phyloP scores from a whole-genome alignment of 1,140 invertebrate genomes.

The Aphelenchoides avenae region DNA sequence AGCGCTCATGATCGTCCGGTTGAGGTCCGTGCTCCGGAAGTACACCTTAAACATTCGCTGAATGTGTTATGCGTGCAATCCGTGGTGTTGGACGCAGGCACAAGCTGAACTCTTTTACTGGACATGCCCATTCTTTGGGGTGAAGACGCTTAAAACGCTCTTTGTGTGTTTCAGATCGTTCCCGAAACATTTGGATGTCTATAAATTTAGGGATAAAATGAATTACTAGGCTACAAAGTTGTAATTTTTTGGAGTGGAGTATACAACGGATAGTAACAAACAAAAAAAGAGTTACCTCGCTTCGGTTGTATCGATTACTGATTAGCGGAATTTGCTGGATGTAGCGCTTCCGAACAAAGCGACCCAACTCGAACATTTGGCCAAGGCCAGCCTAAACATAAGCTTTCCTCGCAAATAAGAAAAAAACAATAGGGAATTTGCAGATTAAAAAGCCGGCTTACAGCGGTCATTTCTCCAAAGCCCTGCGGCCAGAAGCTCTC shows the following conservation, averaged over 20 bases:
- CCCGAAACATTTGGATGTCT: no score
- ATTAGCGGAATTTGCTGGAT: background rate
- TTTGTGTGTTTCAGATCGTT: no score
- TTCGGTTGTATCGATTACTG: background rate
- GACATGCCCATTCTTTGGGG: no score
- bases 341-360: background rate
- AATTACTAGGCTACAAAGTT: no score
- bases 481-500: background rate
- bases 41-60: slow-evolving; percentile 11
- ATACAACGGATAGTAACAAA: no score
- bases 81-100: background rate
- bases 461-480: background rate
- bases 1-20: slow-evolving; percentile 20
- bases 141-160: no score
- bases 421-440: background rate
- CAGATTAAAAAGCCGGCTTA: background rate
- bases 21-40: slow-evolving; percentile 9
- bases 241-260: no score
- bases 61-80: slow-evolving; percentile 1
- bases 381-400: background rate
- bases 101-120: no score
- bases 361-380: background rate
- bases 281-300: background rate
- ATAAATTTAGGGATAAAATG: no score
- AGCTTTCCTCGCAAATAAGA: background rate